A percentile compares a stretch with the other conserved stretches of the same genome.
Conservation (phyloP, 1,140 invertebrate species). For the Drosophila kepulauana region DNA sequence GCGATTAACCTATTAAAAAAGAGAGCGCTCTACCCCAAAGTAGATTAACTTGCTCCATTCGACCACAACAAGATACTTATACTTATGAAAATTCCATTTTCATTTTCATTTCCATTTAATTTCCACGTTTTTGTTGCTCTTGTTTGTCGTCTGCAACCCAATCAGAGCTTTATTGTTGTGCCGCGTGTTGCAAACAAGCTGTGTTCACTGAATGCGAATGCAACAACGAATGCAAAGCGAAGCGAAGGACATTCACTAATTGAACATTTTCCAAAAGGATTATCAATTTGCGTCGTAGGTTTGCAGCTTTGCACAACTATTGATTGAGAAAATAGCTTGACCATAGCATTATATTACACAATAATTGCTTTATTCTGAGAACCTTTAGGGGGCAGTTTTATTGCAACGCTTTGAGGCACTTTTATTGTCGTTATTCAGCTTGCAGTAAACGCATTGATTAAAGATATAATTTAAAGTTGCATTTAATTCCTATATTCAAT, state of each 20-base stretch:
- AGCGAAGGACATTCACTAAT: neutral
- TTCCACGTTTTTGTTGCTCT: neutral
- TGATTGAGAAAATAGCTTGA: slow-evolving; percentile 3
- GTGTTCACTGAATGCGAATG: neutral
- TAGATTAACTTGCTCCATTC: slow-evolving; percentile 30
- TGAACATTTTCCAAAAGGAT: neutral
- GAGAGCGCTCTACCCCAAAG: slow-evolving; percentile 22
- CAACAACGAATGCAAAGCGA: no score
- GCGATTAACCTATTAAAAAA: slow-evolving; percentile 48
- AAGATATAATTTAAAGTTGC: no score
- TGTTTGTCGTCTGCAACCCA: neutral
- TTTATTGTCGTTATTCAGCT: neutral
- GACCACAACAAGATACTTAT: neutral
- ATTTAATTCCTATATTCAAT: no score
- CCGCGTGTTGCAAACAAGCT: neutral
- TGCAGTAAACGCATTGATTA: neutral
- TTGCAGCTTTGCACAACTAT: slow-evolving; percentile 1
- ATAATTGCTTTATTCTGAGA: neutral
- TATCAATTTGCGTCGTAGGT: neutral
- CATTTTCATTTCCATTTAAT: slow-evolving; percentile 26
- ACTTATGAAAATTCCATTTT: slow-evolving; percentile 27
- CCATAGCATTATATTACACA: neutral
- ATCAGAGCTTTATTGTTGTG: slow-evolving; percentile 13
- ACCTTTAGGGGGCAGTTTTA: no score
- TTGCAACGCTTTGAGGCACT: neutral